Evolutionary conservation across 2,797 vertebrate genomes (phyloP).

Genomic region (Pitangus sulphuratus): DNA sequence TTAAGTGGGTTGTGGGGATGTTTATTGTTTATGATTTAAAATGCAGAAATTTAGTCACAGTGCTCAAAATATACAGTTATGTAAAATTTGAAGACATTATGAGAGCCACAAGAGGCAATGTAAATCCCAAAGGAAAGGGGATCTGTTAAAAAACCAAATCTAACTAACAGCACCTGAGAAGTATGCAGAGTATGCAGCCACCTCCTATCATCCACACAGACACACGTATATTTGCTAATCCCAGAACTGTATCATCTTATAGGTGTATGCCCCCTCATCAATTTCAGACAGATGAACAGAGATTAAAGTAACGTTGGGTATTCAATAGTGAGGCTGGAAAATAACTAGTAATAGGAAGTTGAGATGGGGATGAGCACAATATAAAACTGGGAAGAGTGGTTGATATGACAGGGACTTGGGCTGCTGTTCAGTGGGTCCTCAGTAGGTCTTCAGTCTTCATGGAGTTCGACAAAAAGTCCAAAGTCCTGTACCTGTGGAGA

Average conservation of each 20-base stretch:
- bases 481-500: neutral
- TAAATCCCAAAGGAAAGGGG: conserved; percentile 29
- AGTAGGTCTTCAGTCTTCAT: neutral
- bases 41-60: neutral
- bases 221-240: neutral
- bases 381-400: neutral
- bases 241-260: neutral
- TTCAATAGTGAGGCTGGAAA: neutral
- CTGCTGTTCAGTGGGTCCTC: neutral
- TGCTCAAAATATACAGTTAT: neutral
- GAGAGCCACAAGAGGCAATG: neutral
- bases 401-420: rapidly evolving
- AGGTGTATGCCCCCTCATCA: neutral
- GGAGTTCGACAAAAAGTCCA: neutral
- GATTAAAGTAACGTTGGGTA: conserved; percentile 21
- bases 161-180: conserved; percentile 39
- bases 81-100: conserved; percentile 14
- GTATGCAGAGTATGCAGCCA: neutral
- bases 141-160: neutral
- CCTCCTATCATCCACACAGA: neutral
- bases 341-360: neutral
- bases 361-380: neutral
- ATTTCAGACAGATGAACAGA: neutral
- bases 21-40: neutral
- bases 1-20: neutral